phyloP scores from a whole-genome alignment of 2,888 invertebrate genomes.

The Craniophora ligustri region DNA sequence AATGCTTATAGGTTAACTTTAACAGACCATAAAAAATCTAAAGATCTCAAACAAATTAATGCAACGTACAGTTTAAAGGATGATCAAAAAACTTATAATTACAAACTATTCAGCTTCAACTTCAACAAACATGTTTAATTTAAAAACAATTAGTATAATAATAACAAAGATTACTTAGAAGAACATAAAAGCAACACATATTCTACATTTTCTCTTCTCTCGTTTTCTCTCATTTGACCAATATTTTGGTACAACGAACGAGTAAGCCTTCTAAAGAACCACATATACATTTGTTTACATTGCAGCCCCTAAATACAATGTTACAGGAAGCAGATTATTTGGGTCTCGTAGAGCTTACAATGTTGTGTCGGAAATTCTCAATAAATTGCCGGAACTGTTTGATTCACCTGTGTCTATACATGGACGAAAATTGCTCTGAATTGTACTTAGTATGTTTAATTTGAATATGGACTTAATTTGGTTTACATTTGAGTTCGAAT shows the following conservation, averaged over 20 bases:
- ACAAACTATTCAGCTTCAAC: too few relatives aligned
- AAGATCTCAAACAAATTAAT: too few relatives aligned
- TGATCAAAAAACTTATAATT: too few relatives aligned
- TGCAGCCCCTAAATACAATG: slow-evolving; percentile 9
- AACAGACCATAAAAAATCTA: too few relatives aligned
- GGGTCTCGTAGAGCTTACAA: slow-evolving; percentile 8
- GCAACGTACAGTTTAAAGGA: too few relatives aligned
- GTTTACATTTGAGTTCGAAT: neutral
- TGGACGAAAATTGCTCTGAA: neutral
- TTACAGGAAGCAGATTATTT: slow-evolving; percentile 24
- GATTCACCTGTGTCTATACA: neutral
- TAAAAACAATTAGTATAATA: too few relatives aligned
- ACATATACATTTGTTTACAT: slow-evolving; percentile 3
- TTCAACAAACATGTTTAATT: too few relatives aligned
- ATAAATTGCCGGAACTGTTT: slow-evolving; percentile 13
- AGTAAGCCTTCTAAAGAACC: neutral
- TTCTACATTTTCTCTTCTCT: too few relatives aligned
- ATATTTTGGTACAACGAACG: slow-evolving; percentile 3
- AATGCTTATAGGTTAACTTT: too few relatives aligned
- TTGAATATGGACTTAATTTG: neutral
- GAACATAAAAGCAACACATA: neutral
- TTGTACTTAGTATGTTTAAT: neutral
- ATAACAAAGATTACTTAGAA: neutral
- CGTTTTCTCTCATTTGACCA: neutral
- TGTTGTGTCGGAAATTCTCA: slow-evolving; percentile 7